Evolutionary conservation across 2,888 invertebrate species (phyloP).

Genomic region (Drosophila neonasuta): DNA sequence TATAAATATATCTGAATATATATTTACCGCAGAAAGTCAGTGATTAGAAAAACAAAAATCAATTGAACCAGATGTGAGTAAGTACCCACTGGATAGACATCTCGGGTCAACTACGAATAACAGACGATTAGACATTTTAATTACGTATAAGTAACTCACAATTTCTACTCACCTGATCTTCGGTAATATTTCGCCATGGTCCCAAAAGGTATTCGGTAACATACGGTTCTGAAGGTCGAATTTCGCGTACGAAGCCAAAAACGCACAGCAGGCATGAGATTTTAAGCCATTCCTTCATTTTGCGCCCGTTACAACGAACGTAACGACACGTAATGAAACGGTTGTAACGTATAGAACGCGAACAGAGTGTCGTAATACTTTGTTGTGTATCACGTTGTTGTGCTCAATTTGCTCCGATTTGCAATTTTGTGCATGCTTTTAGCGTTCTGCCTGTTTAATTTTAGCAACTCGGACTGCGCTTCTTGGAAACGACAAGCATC

Average conservation of each 20-base stretch:
- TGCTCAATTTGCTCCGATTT: conserved; percentile 6
- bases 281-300: conserved; percentile 85
- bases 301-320: conserved; percentile 23
- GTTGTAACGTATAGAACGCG: not conserved
- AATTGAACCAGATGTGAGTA: conserved; percentile 91
- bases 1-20: not conserved
- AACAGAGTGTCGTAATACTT: conserved; percentile 11
- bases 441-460: conserved; percentile 14
- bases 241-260: conserved; percentile 91
- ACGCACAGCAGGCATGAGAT: conserved; percentile 88
- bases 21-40: conserved; percentile 86
- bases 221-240: conserved; percentile 93
- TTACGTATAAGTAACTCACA: not conserved
- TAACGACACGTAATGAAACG: conserved; percentile 15
- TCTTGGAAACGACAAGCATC: conserved; percentile 38
- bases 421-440: conserved; percentile 26
- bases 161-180: conserved; percentile 74
- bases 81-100: conserved; percentile 93
- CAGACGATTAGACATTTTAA: not conserved
- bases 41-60: conserved; percentile 90
- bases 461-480: conserved; percentile 15
- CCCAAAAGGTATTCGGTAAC: conserved; percentile 90
- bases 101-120: conserved; percentile 85
- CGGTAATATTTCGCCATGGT: conserved; percentile 90
- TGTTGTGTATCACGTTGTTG: conserved; percentile 4